Base-by-base conservation (phyloP, 2,113 vertebrate genomes). In the Phrynosoma blainvillii region DNA sequence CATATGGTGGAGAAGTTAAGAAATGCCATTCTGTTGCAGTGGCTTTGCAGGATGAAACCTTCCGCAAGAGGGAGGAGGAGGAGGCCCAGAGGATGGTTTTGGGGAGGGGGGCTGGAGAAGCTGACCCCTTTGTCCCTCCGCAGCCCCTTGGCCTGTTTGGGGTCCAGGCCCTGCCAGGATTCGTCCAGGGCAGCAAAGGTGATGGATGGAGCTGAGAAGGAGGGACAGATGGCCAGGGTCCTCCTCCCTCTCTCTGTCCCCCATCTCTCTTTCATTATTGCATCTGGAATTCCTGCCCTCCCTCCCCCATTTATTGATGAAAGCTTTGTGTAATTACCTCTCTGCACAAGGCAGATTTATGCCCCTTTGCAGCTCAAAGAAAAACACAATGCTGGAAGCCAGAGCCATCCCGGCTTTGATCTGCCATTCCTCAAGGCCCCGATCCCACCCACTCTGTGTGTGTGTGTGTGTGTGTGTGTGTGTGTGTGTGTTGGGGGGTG, bases 141-240 rank as follows among this genome's bases (percentile, higher is more conserved):
- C 62, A 16, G 62, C 62, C 20, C 12, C 20, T 13, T 65, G 5
- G 62, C 62, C 66, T 27, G 66, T 70, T 27, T 62, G 59, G 59
- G 59, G 59, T 7, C 2, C 89, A 89, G 89, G 94, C 83, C 84
- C 88, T 87, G 88, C 89, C 85, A 78, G 95, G 95, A 95, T 97
- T 96, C 96, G 94, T 94, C 89, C 92, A 93, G 96, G 65, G 96
- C 47, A 96, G 96, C 47, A 96, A 91, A 96, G 95, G 96, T 96
- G 90, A 96, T 93, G 90, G 96, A 96, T 88, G 95, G 89, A 95
- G 93, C 92, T 88, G 47, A 92, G 91, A 88, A 94, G 94, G 92
- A 95, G 95, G 92, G 93, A 92, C 96, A 97, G 96, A 97, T 97
- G 95, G 94, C 90, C 92, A 89, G 93, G 95, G 91, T 94, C 88